Percentiles rank a stretch among this genome's conserved stretches.
These are phyloP conservation scores for Terebella lapidaria DNA, from an alignment of 2,888 invertebrate genomes.

Conservation along the genomic window DNA sequence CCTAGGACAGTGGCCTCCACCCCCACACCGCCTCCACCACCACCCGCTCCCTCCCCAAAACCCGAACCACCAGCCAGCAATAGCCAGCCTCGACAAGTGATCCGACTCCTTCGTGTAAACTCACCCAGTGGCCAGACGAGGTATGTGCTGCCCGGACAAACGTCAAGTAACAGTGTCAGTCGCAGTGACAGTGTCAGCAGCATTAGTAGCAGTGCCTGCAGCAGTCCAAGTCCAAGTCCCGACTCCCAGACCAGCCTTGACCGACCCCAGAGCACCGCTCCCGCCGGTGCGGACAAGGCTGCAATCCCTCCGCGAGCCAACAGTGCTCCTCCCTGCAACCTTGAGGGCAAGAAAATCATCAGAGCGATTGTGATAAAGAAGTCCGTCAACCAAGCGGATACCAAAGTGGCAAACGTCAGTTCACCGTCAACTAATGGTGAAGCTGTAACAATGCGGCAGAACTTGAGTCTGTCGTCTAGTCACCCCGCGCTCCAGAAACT, in stretches of 20 bases:
- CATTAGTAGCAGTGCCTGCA: not conserved
- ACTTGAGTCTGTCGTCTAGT: conserved; percentile 4
- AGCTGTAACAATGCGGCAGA: not conserved
- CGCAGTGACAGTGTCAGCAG: not conserved
- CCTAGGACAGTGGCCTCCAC: not conserved
- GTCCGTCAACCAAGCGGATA: not conserved
- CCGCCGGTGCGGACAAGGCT: not conserved
- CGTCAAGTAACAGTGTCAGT: not conserved
- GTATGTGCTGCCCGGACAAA: conserved; percentile 18
- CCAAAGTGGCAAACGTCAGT: not conserved
- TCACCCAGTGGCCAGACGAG: conserved; percentile 24
- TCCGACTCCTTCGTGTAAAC: conserved; percentile 20
- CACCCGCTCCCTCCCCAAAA: not conserved
- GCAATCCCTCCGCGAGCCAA: conserved; percentile 13
- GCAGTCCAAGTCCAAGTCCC: not conserved
- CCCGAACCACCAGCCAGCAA: no score
- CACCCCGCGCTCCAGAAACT: conserved; percentile 14
- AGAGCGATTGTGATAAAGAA: conserved; percentile 17
- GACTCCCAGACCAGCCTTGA: not conserved
- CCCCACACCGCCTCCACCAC: conserved; percentile 2
- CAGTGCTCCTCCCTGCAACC: conserved; percentile 15
- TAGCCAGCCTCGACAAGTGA: conserved; percentile 7
- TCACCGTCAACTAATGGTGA: not conserved
- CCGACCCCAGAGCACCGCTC: conserved; percentile 13
- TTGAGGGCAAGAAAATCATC: conserved; percentile 13